Percentiles rank a stretch among this genome's conserved stretches.
phyloP scores from a whole-genome alignment of 2,113 vertebrate species.

The Vulpes vulpes region DNA sequence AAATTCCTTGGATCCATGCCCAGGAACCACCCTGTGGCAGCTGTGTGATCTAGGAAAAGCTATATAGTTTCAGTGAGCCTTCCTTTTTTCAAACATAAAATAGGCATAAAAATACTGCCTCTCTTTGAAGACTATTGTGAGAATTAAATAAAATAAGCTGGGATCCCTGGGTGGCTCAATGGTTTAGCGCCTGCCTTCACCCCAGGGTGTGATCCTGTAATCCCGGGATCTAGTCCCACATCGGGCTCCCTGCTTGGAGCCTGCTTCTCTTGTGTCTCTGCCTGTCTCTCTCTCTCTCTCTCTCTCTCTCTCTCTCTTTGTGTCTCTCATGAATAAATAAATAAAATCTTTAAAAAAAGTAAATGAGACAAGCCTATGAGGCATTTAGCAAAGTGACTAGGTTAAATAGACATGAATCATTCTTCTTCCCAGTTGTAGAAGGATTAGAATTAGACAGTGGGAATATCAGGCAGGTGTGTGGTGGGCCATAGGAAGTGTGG shows the following conservation, averaged over 20 bases:
- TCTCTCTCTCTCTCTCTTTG: too few relatives aligned
- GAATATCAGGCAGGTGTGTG: neutral
- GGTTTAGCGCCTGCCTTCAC: too few relatives aligned
- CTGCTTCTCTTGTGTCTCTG: too few relatives aligned
- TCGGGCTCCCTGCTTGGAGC: too few relatives aligned
- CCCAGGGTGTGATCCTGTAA: too few relatives aligned
- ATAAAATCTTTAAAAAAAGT: neutral
- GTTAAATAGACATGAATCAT: neutral
- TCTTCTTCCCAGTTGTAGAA: neutral
- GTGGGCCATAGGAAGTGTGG: neutral
- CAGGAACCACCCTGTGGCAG: neutral
- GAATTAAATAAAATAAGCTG: neutral
- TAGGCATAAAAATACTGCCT: neutral
- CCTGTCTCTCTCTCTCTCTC: too few relatives aligned
- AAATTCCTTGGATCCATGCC: neutral
- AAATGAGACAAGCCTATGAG: neutral
- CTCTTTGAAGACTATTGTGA: neutral
- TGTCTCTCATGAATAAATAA: too few relatives aligned
- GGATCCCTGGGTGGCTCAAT: too few relatives aligned
- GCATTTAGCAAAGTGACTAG: neutral
- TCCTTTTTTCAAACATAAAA: neutral
- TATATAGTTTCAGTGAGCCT: neutral
- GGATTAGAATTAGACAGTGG: neutral
- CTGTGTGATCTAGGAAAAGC: neutral
- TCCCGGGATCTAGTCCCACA: too few relatives aligned